Percentiles rank a stretch among this genome's conserved stretches.
Conservation (phyloP, 2,113 vertebrate species). For the Nycticebus coucang region DNA sequence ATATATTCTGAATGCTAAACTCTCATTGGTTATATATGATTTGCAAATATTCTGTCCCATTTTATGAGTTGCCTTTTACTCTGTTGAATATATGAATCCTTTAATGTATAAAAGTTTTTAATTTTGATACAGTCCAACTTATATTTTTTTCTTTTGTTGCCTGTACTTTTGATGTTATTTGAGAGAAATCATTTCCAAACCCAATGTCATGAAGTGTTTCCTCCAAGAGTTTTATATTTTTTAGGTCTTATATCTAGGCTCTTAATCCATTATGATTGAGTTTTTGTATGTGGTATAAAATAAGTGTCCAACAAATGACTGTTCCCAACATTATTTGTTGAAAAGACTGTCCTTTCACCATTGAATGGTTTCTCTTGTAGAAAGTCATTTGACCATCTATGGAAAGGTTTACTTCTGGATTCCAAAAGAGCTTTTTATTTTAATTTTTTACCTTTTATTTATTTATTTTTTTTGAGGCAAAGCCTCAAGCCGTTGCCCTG, state of each 20-base stretch:
- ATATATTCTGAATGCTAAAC: slow-evolving; percentile 13
- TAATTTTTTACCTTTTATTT: no score
- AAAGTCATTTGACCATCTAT: neutral
- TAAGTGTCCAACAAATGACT: neutral
- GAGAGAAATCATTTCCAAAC: neutral
- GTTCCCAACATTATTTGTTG: neutral
- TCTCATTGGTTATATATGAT: neutral
- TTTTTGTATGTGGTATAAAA: neutral
- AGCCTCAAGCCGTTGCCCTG: no score
- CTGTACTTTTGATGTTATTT: neutral
- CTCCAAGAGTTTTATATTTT: neutral
- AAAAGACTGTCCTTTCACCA: neutral
- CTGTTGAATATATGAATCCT: neutral
- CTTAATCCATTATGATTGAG: neutral
- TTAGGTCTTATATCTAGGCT: neutral
- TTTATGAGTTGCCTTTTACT: neutral
- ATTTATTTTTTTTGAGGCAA: no score
- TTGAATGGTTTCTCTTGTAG: neutral
- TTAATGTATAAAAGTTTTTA: neutral
- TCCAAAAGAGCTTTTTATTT: neutral
- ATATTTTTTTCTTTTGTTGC: neutral
- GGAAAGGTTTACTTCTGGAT: neutral
- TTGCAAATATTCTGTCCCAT: slow-evolving; percentile 22
- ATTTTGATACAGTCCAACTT: neutral
- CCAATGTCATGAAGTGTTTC: neutral